These are phyloP conservation scores for Rhinatrema bivittatum DNA, from an alignment of 2,797 vertebrate species.

Conservation along the genomic window DNA sequence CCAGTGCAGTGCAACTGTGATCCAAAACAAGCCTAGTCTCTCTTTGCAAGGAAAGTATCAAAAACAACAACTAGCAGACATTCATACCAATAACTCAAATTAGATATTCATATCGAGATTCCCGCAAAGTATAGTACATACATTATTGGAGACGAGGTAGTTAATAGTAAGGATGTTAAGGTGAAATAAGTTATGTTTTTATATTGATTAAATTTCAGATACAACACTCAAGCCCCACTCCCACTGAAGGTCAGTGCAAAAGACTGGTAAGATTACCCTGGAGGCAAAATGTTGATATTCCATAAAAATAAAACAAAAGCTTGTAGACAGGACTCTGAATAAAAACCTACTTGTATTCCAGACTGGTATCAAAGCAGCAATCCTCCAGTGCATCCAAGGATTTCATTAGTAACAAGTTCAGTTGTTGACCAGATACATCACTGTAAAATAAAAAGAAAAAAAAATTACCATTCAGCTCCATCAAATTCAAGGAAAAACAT, in stretches of 20 bases:
- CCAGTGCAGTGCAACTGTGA: not conserved
- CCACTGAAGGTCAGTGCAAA: not conserved
- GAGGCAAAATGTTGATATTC: not conserved
- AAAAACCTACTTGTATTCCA: slow-evolving; percentile 84
- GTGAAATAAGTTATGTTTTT: too few species aligned
- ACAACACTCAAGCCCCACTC: not conserved
- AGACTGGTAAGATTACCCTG: not conserved
- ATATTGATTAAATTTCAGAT: too few species aligned
- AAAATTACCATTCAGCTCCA: not conserved
- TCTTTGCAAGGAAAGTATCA: too few species aligned
- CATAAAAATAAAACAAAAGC: too few species aligned
- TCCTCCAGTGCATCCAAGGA: slow-evolving; percentile 69
- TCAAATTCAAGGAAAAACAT: too few species aligned
- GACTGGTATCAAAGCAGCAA: slow-evolving; percentile 72
- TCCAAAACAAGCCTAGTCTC: too few species aligned
- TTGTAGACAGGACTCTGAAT: not conserved
- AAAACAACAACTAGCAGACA: too few species aligned
- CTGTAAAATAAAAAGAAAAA: slow-evolving; percentile 40
- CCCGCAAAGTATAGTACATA: too few species aligned
- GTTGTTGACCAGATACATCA: slow-evolving; percentile 66
- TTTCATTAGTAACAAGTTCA: slow-evolving; percentile 65
- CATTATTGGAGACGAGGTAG: too few species aligned
- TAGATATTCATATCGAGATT: too few species aligned
- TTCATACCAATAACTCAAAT: too few species aligned
- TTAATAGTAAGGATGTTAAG: too few species aligned